Conservation (phyloP, 2,888 invertebrate genomes). For the Conus canariensis region DNA sequence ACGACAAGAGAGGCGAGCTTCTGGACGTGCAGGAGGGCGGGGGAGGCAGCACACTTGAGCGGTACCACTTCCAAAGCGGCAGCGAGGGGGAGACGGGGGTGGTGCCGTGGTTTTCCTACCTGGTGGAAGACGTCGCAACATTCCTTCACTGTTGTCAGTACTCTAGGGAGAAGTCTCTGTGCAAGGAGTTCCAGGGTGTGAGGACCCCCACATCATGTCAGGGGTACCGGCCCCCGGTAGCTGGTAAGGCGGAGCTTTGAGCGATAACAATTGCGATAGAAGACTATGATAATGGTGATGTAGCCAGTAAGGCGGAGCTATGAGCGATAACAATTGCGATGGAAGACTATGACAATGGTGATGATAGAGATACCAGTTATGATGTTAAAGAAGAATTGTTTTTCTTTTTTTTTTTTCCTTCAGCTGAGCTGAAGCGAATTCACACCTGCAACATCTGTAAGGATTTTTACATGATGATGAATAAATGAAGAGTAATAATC, state of each 20-base stretch:
- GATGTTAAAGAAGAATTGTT: too few species aligned
- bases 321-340: too few species aligned
- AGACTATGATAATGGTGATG: too few species aligned
- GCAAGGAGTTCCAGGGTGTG: conserved; percentile 56
- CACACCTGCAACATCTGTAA: too few species aligned
- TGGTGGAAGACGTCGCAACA: conserved; percentile 65
- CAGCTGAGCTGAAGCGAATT: too few species aligned
- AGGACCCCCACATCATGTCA: conserved; percentile 63
- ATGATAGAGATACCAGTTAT: too few species aligned
- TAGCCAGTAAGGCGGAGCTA: too few species aligned
- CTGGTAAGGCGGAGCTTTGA: conserved; percentile 56
- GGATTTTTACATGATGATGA: too few species aligned
- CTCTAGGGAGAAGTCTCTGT: conserved; percentile 54
- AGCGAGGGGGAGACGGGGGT: conserved; percentile 46
- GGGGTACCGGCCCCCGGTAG: conserved; percentile 66
- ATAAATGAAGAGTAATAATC: too few species aligned
- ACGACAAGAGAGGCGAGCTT: conserved; percentile 59
- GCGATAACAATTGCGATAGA: too few species aligned
- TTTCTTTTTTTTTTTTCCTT: too few species aligned
- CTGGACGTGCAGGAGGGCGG: conserved; percentile 59
- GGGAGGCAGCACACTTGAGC: conserved; percentile 62
- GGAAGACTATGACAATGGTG: too few species aligned
- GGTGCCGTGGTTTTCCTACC: conserved; percentile 69
- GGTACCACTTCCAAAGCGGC: conserved; percentile 65
- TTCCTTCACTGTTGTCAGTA: conserved; percentile 69